Evolutionary conservation across 2,113 vertebrate genomes (phyloP), one percentile per base, ranked within the genome.

Genomic region (Serinus canaria): DNA sequence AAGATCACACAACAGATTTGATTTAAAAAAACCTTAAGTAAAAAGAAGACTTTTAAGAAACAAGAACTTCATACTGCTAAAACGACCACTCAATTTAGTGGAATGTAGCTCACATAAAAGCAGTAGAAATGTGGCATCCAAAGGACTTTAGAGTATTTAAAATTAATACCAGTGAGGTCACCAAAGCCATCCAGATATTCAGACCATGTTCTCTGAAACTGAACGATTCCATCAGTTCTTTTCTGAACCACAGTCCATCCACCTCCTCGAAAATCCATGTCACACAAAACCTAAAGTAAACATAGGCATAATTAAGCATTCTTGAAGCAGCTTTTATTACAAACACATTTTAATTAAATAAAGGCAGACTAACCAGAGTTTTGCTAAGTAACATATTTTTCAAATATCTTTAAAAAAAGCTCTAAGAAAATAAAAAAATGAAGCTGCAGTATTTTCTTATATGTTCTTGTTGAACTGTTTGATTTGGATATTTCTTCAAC

Each of bases 181-280:
- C 99, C 99, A 97, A 99, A 99, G 96, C 99, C 99, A 94, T 99
- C 98, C 75, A 97, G 94, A 85, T 99, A 99, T 90, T 98, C 98
- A 82, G 98, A 97, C 98, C 99, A 99, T 12, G 98, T 93, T 87
- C 98, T 98, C 93, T 98, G 99, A 94, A 99, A 99, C 78, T 98
- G 98, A 92, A 98, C 97, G 1, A 98, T 68, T 49, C 99, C 98
- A 18, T 98, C 98, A 17, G 95, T 98, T 95, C 99, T 98, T 93
- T 98, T 98, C 83, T 99, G 99, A 96, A 99, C 95, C 86, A 99
- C 98, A 5, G 99, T 99, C 99, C 99, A 99, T 55, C 99, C 99
- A 18, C 99, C 99, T 93, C 98, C 99, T 99, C 98, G 98, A 88
- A 98, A 99, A 95, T 99, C 99, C 99, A 99, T 99, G 94, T 99